A percentile compares a stretch with the other conserved stretches of the same genome.
phyloP scores from a whole-genome alignment of 2,113 vertebrate genomes.

The Naja naja region DNA sequence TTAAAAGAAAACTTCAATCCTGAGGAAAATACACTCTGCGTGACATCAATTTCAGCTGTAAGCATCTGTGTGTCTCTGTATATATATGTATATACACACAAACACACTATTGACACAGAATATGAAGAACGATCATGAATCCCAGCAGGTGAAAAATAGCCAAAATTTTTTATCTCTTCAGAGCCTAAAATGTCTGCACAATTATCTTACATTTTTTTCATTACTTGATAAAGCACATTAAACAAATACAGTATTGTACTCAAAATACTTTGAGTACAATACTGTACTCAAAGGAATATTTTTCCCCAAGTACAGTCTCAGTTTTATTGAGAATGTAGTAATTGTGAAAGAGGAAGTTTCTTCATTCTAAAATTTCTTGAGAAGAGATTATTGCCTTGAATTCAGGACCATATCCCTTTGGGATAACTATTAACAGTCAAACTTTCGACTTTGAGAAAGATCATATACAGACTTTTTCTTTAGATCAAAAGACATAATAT shows the following conservation, averaged over 20 bases:
- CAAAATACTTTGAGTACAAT: too few relatives aligned
- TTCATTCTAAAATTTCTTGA: not conserved
- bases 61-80: not conserved
- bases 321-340: not conserved
- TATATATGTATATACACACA: not conserved
- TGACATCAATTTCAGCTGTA: not conserved
- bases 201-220: not conserved
- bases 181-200: not conserved
- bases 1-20: not conserved
- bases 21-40: not conserved
- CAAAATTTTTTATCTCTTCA: not conserved
- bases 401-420: not conserved
- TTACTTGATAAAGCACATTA: not conserved
- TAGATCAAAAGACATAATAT: not conserved
- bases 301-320: not conserved
- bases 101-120: not conserved
- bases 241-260: not conserved
- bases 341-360: not conserved
- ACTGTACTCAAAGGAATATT: not conserved
- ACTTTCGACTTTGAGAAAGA: not conserved
- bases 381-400: not conserved
- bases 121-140: not conserved
- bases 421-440: not conserved
- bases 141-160: not conserved
- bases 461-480: not conserved